Percentiles rank a stretch among this genome's conserved stretches.
These are phyloP conservation scores for Anaspis maculata DNA, from an alignment of 2,888 invertebrate genomes.

Conservation along the genomic window DNA sequence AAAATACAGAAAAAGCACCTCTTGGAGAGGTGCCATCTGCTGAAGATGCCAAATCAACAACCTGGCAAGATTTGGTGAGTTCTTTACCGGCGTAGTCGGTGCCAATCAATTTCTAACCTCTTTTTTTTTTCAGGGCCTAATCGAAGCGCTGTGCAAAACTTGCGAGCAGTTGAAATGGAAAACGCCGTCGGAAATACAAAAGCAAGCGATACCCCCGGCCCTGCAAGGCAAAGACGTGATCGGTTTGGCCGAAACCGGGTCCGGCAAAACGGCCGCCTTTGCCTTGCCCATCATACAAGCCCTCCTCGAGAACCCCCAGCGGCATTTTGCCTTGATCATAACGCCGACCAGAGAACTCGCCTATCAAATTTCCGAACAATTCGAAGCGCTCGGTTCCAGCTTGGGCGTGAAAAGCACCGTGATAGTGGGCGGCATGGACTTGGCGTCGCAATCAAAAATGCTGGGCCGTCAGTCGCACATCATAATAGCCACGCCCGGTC, in stretches of 20 bases:
- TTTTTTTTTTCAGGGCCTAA: constrained; percentile 63
- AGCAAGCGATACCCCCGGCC: constrained; percentile 86
- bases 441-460: constrained; percentile 86
- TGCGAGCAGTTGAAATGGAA: constrained; percentile 92
- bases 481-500: constrained; percentile 92
- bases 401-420: constrained; percentile 95
- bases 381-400: constrained; percentile 81
- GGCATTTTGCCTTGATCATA: constrained; percentile 85
- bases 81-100: neutral
- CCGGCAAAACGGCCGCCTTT: constrained; percentile 97
- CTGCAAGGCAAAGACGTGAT: constrained; percentile 69
- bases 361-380: constrained; percentile 97
- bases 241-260: constrained; percentile 73
- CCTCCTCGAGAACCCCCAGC: constrained; percentile 81
- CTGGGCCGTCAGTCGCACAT: constrained; percentile 95
- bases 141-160: constrained; percentile 83
- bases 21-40: neutral
- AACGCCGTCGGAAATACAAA: constrained; percentile 88
- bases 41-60: constrained; percentile 16
- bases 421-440: constrained; percentile 98
- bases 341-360: constrained; percentile 99
- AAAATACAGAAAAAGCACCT: neutral
- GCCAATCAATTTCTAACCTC: constrained; percentile 1
- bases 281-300: constrained; percentile 92
- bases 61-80: constrained; percentile 56